Evolutionary conservation across 2,797 vertebrate genomes (phyloP), one percentile per base, ranked within the genome.

Genomic region (Lagorchestes hirsutus): DNA sequence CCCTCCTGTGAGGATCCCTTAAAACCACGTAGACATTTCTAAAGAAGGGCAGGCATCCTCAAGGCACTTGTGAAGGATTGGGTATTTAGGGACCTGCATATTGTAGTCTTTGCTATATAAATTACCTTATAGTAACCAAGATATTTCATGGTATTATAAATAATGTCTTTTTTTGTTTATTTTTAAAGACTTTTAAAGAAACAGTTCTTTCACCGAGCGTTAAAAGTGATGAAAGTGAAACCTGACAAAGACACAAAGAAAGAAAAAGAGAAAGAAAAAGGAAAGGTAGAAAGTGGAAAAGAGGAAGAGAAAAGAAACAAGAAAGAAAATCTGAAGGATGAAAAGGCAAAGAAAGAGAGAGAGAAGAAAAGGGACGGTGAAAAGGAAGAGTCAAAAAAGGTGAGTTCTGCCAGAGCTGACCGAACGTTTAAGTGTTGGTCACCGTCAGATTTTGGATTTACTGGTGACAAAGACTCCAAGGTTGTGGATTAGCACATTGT

Each of bases 171-270:
- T 62, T 95, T 3, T 91, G 95, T 55, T 97, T 97, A 6, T 9
- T 94, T 94, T 97, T 94, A 59, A 98, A 99, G 99, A 97, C 99
- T 99, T 96, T 98, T 99, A 92, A 99, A 99, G 98, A 99, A 99
- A 96, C 99, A 99, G 97, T 99, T 99, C 98, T 99, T 99, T 98
- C 99, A 99, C 97, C 99, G 99, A 92, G 99, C 99, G 10, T 98
- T 99, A 95, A 99, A 99, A 98, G 99, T 99, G 97, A 99, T 99
- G 99, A 99, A 99, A 99, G 99, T 99, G 99, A 99, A 99, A 95
- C 99, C 99, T 0, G 99, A 99, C 96, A 99, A 99, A 97, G 99
- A 99, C 2, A 96, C 97, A 54, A 99, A 99, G 98, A 99, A 99
- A 93, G 99, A 99, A 98, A 99, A 98, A 97, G 99, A 98, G 91